phyloP scores from a whole-genome alignment of 2,888 invertebrate genomes.

The Sminthurinus aureus region DNA sequence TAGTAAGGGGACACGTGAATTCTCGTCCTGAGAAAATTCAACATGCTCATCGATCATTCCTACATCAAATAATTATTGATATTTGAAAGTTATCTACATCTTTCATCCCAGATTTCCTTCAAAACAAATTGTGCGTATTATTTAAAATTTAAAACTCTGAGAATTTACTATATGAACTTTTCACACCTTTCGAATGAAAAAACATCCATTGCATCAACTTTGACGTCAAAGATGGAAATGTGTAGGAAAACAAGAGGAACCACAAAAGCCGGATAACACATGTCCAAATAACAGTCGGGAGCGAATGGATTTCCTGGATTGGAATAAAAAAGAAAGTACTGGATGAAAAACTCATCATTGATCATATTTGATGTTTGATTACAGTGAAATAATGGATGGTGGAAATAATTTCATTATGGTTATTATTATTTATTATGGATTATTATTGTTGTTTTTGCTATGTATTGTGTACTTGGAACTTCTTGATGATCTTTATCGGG shows the following conservation, averaged over 20 bases:
- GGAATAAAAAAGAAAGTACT: background rate
- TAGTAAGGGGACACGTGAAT: conserved; percentile 49
- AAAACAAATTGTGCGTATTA: background rate
- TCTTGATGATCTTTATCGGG: background rate
- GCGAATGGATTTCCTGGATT: conserved; percentile 21
- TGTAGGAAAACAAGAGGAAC: conserved; percentile 46
- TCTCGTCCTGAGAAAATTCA: background rate
- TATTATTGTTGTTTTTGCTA: too few species aligned
- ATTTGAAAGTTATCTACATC: background rate
- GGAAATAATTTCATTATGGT: background rate
- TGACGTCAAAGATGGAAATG: conserved; percentile 43
- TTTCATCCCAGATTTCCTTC: background rate
- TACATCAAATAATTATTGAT: background rate
- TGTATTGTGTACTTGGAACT: conserved; percentile 5
- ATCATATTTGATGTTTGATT: too few species aligned
- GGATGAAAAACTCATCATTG: background rate
- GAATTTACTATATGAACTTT: background rate
- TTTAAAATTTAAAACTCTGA: background rate
- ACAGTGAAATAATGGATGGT: background rate
- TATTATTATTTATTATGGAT: background rate
- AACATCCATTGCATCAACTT: conserved; percentile 35
- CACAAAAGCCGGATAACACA: conserved; percentile 53
- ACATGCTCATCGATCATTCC: background rate
- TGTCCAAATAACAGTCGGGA: conserved; percentile 39
- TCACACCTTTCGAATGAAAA: conserved; percentile 29